Percentiles rank a stretch among this genome's conserved stretches.
These are phyloP conservation scores for Platorchestia sp. DNA, from an alignment of 1,140 invertebrate genomes.

Conservation along the genomic window DNA sequence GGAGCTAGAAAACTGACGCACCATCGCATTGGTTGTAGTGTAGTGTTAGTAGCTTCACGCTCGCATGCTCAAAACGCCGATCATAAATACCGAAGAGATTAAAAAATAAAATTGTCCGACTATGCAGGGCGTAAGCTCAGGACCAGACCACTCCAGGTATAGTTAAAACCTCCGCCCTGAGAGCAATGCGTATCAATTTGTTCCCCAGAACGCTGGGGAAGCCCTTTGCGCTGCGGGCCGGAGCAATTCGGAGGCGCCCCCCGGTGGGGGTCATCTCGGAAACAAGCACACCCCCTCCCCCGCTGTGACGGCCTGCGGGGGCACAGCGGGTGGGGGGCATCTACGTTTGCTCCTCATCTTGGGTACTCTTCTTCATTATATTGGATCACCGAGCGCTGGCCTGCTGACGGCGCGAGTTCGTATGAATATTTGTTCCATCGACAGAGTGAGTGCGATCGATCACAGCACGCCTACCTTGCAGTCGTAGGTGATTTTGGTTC, in stretches of 20 bases:
- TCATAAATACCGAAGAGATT: neutral
- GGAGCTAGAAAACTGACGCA: neutral
- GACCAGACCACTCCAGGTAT: neutral
- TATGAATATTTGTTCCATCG: neutral
- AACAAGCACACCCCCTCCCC: neutral
- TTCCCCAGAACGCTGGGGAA: neutral
- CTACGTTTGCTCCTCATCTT: neutral
- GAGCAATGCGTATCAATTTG: neutral
- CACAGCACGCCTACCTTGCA: neutral
- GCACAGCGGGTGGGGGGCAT: neutral
- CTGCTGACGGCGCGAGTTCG: neutral
- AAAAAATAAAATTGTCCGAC: neutral
- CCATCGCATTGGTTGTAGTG: neutral
- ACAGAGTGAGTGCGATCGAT: neutral
- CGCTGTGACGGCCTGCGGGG: neutral
- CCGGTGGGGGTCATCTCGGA: neutral
- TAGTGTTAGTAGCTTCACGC: neutral
- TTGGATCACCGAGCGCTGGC: neutral
- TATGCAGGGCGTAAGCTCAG: neutral
- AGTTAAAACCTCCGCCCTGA: neutral
- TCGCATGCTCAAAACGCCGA: neutral
- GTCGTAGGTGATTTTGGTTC: neutral
- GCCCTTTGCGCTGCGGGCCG: neutral
- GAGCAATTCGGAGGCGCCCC: constrained; percentile 13
- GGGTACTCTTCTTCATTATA: neutral